phyloP scores from a whole-genome alignment of 2,113 vertebrate species.

The Illadopsis cleaveri region DNA sequence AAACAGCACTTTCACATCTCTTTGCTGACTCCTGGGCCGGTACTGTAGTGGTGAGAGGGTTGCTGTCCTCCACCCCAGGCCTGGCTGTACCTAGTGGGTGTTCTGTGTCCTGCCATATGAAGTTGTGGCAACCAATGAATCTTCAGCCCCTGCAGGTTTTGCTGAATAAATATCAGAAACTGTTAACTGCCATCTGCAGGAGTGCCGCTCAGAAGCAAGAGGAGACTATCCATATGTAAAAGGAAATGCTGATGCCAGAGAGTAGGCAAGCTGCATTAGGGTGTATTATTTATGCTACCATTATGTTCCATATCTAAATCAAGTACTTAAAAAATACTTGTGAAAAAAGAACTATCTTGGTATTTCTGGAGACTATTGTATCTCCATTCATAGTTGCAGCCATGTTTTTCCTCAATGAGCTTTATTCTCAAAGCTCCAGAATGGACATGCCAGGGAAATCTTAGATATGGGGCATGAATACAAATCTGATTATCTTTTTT shows the following conservation, averaged over 20 bases:
- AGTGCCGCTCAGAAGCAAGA: background rate
- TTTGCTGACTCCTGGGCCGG: background rate
- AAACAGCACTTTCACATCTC: background rate
- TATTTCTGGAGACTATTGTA: background rate
- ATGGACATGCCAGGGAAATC: background rate
- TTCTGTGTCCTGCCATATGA: background rate
- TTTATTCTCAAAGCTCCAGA: background rate
- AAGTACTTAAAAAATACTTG: background rate
- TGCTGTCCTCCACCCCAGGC: background rate
- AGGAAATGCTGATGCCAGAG: background rate
- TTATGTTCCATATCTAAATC: background rate
- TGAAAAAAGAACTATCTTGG: background rate
- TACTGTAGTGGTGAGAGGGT: rapidly evolving
- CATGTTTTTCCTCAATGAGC: background rate
- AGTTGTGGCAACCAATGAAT: background rate
- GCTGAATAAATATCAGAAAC: background rate
- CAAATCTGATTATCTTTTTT: background rate
- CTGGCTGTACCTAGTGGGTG: background rate
- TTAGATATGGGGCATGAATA: background rate
- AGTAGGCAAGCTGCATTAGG: background rate
- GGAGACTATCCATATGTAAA: background rate
- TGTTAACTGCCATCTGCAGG: background rate
- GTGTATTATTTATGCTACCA: background rate
- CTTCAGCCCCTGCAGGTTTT: background rate
- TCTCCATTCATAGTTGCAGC: background rate